Evolutionary conservation across 2,888 invertebrate genomes (phyloP).

Genomic region (Neria commutata): DNA sequence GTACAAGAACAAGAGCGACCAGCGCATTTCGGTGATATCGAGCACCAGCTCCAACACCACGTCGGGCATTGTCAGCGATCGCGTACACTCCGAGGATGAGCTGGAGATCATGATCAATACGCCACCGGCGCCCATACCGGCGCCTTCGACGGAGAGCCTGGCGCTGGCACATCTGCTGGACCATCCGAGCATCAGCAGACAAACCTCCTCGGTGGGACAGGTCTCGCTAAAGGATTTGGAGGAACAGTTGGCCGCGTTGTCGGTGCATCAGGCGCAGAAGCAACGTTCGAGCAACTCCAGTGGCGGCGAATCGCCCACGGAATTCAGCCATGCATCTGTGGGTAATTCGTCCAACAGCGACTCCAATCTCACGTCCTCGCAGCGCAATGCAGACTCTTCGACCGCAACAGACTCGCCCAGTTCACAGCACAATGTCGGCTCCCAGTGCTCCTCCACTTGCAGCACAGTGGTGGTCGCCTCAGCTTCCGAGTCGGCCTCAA

Average conservation of each 20-base stretch:
- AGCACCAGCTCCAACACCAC: slow-evolving; percentile 96
- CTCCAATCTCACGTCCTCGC: slow-evolving; percentile 34
- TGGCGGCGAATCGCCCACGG: slow-evolving; percentile 39
- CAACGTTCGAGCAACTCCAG: slow-evolving; percentile 22
- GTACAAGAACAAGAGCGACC: slow-evolving; percentile 75
- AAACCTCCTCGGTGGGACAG: slow-evolving; percentile 65
- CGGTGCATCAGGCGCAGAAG: slow-evolving; percentile 50
- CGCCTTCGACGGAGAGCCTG: slow-evolving; percentile 85
- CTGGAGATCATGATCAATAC: slow-evolving; percentile 86
- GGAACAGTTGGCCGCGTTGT: slow-evolving; percentile 62
- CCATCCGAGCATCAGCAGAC: slow-evolving; percentile 65
- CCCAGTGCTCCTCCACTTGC: slow-evolving; percentile 85
- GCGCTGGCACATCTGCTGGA: slow-evolving; percentile 79
- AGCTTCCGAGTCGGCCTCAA: slow-evolving; percentile 56
- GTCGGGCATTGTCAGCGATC: slow-evolving; percentile 94
- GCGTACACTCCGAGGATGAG: slow-evolving; percentile 93
- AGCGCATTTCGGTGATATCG: slow-evolving; percentile 88
- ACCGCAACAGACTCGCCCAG: slow-evolving; percentile 63
- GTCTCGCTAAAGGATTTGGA: slow-evolving; percentile 61
- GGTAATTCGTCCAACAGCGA: slow-evolving; percentile 38
- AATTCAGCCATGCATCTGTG: slow-evolving; percentile 30
- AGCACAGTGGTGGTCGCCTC: slow-evolving; percentile 82
- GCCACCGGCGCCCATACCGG: slow-evolving; percentile 73
- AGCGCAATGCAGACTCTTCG: slow-evolving; percentile 46
- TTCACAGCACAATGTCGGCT: slow-evolving; percentile 71